phyloP scores from a whole-genome alignment of 92 coral and sea anemone genomes.

The Epizoanthus stellaris region DNA sequence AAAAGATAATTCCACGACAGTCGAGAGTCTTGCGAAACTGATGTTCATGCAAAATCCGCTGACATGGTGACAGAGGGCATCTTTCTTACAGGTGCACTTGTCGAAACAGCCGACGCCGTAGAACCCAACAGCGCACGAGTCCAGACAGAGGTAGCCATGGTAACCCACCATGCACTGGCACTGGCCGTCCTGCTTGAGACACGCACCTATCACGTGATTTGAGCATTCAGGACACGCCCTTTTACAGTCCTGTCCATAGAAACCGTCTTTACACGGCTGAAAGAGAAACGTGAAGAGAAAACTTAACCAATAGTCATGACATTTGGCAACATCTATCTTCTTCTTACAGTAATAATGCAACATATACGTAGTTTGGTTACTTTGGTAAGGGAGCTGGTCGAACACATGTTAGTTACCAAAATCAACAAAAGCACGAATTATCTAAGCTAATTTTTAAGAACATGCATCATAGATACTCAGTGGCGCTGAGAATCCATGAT shows the following conservation, averaged over 20 bases:
- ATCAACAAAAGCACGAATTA: too few species aligned
- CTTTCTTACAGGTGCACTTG: slow-evolving; percentile 65
- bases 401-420: too few species aligned
- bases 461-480: too few species aligned
- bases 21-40: slow-evolving; percentile 61
- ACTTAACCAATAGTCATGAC: background rate
- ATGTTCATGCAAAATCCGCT: slow-evolving; percentile 76
- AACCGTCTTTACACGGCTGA: slow-evolving; percentile 89
- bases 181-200: slow-evolving; percentile 88
- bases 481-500: too few species aligned
- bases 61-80: slow-evolving; percentile 83
- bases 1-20: slow-evolving; percentile 60
- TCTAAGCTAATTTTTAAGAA: too few species aligned
- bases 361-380: too few species aligned
- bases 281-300: slow-evolving; percentile 3
- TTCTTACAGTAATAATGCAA: too few species aligned
- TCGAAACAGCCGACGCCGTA: slow-evolving; percentile 69
- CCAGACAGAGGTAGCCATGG: slow-evolving; percentile 86
- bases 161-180: slow-evolving; percentile 92
- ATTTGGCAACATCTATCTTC: background rate
- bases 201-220: slow-evolving; percentile 83
- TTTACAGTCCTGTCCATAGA: slow-evolving; percentile 80
- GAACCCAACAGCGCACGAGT: slow-evolving; percentile 71
- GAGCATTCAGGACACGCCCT: slow-evolving; percentile 86
- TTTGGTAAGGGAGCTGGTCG: too few species aligned